Evolutionary conservation across 1,140 invertebrate genomes (phyloP).

Genomic region (Macrosteles quadrilineatus): DNA sequence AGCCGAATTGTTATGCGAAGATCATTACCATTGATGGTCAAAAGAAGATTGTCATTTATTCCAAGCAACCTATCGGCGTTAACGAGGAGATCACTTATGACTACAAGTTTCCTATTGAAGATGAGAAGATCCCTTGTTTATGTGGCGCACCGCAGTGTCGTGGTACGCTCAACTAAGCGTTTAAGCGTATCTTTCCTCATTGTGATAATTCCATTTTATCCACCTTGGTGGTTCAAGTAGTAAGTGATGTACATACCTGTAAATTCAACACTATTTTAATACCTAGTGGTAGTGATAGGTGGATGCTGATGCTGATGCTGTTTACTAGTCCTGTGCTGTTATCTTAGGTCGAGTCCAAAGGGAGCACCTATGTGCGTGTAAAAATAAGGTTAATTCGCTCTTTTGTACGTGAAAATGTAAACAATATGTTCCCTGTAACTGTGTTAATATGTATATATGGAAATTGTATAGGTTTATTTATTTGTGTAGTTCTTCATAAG

Average conservation of each 20-base stretch:
- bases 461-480: slow-evolving; percentile 17
- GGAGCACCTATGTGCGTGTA: background rate
- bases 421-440: background rate
- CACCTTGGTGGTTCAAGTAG: background rate
- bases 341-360: background rate
- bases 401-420: slow-evolving; percentile 9
- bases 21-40: slow-evolving; percentile 97
- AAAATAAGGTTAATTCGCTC: slow-evolving; percentile 1
- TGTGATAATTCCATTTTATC: background rate
- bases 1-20: slow-evolving; percentile 99
- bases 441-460: slow-evolving; percentile 20
- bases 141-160: slow-evolving; percentile 93
- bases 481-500: background rate
- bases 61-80: slow-evolving; percentile 94
- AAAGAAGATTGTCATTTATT: slow-evolving; percentile 99
- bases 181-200: background rate
- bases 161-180: slow-evolving; percentile 86
- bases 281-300: background rate
- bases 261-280: background rate
- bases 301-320: background rate
- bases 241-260: background rate
- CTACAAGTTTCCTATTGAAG: slow-evolving; percentile 99
- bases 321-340: slow-evolving; percentile 10
- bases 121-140: slow-evolving; percentile 97
- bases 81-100: slow-evolving; percentile 99